Base-by-base conservation (phyloP, 1,140 invertebrate species). In the Theocolax elegans region DNA sequence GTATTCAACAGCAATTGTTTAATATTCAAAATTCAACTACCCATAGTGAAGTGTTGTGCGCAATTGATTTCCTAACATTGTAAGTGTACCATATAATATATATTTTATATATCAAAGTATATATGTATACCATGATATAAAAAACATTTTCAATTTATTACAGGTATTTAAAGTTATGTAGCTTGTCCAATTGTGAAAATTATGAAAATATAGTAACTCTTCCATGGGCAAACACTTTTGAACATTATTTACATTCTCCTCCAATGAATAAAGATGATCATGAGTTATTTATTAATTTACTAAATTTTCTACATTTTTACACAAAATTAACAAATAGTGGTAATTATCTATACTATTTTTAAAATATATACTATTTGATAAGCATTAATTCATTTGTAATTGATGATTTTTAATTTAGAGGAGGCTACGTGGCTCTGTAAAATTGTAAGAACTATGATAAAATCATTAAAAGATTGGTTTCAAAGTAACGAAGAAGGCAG, bases 11-110 rank as follows among this genome's bases (percentile, higher is more conserved):
- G 65, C 85, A 86, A 58, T 73, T 91, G 12, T 80, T 87, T 15
- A 83, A 82, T n/a, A 82, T 91, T 40, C 89, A 91, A 75, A 91
- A 89, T 80, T 90, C 89, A 12, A 89, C 87, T 0, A 86, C 87
- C 0, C 90, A 91, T 70, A 77, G 80, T 29, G 83, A 85, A 69
- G 89, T 90, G 21, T 79, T 76, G 17, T 83, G 86, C 44, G 84
- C 87, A 4, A 69, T 91, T 1, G 81, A 86, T 74, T 83, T 86
- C 44, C 75, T 91, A 13, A 86, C 85, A 60, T 86, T 88, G 89
- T 91, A 84, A 80, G 75, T 35, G 31, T 6, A 6, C 4, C 31
- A 35, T 6, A 35, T 35, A 35, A 35, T 35, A 4, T 6, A 10
- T 35, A 35, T 35, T 6, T 35, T 35, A 35, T 35, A n/a, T n/a